Conservation (phyloP, 2,888 invertebrate species). For the Rosalia funebris region DNA sequence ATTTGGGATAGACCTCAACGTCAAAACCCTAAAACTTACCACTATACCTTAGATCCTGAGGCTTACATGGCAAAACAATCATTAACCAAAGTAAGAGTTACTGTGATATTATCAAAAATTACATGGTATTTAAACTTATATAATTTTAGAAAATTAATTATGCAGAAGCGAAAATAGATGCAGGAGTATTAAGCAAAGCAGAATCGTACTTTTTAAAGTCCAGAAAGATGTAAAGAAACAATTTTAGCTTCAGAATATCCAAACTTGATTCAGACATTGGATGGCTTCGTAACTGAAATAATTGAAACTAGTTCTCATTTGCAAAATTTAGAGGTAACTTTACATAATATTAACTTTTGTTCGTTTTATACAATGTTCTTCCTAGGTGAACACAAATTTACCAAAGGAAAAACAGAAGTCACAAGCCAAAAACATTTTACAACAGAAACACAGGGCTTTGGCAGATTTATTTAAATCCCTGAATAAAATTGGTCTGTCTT, state of each 20-base stretch:
- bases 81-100: constrained; percentile 48
- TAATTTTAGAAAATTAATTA: constrained; percentile 26
- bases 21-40: constrained; percentile 62
- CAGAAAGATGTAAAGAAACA: constrained; percentile 71
- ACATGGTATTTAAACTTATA: background rate
- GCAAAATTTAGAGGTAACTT: constrained; percentile 71
- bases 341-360: constrained; percentile 4
- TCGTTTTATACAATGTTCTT: too few species aligned
- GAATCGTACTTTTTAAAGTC: constrained; percentile 68
- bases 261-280: constrained; percentile 70
- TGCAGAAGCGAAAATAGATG: constrained; percentile 32
- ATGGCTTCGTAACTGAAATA: constrained; percentile 73
- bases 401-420: constrained; percentile 80
- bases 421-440: constrained; percentile 81
- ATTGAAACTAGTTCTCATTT: constrained; percentile 77
- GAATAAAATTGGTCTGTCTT: constrained; percentile 79
- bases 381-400: constrained; percentile 68
- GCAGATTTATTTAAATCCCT: constrained; percentile 87
- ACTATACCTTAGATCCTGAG: constrained; percentile 64
- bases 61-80: constrained; percentile 54
- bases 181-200: constrained; percentile 41
- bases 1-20: constrained; percentile 73
- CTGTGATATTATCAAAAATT: too few species aligned
- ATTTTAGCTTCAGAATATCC: constrained; percentile 70
- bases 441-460: constrained; percentile 86